Evolutionary conservation across 2,888 invertebrate genomes (phyloP).

Genomic region (Litoditis marina): DNA sequence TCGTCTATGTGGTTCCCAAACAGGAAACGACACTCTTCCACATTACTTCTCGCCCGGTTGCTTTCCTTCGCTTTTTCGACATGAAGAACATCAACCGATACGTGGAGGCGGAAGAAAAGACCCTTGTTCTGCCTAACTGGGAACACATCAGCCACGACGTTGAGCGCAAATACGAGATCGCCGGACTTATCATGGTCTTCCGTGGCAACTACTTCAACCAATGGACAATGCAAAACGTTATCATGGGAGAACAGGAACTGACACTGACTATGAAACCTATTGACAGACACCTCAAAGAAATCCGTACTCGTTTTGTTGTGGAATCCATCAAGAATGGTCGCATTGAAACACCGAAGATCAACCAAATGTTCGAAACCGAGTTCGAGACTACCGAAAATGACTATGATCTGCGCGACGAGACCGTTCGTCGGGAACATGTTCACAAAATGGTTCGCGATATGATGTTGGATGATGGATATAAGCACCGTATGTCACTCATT

Average conservation of each 20-base stretch:
- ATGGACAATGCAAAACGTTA: slow-evolving; percentile 23
- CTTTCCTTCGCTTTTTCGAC: slow-evolving; percentile 40
- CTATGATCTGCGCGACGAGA: slow-evolving; percentile 2
- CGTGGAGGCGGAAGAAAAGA: slow-evolving; percentile 46
- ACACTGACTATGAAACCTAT: slow-evolving; percentile 28
- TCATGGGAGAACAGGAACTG: slow-evolving; percentile 44
- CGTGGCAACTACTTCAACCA: slow-evolving; percentile 31
- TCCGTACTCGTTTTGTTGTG: slow-evolving; percentile 13
- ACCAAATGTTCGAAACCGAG: slow-evolving; percentile 26
- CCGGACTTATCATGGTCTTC: slow-evolving; percentile 33
- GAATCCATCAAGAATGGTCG: not conserved
- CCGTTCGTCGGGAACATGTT: slow-evolving; percentile 25
- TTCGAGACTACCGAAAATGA: slow-evolving; percentile 18
- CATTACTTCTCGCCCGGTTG: slow-evolving; percentile 40
- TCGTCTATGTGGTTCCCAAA: slow-evolving; percentile 22
- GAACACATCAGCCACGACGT: slow-evolving; percentile 22
- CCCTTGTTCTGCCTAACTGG: slow-evolving; percentile 35
- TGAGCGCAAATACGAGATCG: slow-evolving; percentile 19
- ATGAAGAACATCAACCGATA: slow-evolving; percentile 22
- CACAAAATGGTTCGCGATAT: slow-evolving; percentile 25
- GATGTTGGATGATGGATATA: slow-evolving; percentile 13
- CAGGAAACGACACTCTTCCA: slow-evolving; percentile 24
- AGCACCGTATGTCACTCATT: not conserved
- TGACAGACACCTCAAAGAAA: slow-evolving; percentile 18
- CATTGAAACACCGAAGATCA: slow-evolving; percentile 19